phyloP scores from a whole-genome alignment of 2,797 vertebrate genomes.

The Clarias laeviceps region DNA sequence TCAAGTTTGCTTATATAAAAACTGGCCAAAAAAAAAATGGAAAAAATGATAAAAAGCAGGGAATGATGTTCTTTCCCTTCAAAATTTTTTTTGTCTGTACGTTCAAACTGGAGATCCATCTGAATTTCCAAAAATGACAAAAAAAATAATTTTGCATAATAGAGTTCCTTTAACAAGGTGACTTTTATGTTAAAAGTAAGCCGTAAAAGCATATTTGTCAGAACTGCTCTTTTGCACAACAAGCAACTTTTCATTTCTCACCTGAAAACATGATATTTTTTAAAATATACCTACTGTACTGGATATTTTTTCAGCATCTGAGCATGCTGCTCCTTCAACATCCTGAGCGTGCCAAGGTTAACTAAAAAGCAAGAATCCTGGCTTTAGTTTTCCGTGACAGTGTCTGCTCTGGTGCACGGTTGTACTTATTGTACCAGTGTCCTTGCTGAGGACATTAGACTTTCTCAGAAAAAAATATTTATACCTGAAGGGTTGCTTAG shows the following conservation, averaged over 20 bases:
- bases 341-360: neutral
- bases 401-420: neutral
- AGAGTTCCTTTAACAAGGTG: neutral
- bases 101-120: no score
- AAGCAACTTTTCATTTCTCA: neutral
- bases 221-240: neutral
- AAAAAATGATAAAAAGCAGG: no score
- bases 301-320: neutral
- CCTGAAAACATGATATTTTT: neutral
- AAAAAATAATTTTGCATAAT: neutral
- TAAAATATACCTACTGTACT: neutral
- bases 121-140: no score
- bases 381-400: neutral
- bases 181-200: neutral
- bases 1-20: no score
- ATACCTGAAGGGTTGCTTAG: neutral
- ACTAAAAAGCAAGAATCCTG: neutral
- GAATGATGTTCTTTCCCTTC: no score
- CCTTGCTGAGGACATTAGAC: neutral
- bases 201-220: neutral
- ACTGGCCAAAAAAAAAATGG: no score
- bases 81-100: no score
- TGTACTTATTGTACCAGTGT: neutral
- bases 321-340: neutral
- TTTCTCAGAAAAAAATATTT: neutral